These are phyloP conservation scores for human DNA, from an alignment of 2,113 vertebrate species.

Conservation along the genomic window GRCh38 chr17:61904501-61905000, in stretches of 20 bases:
- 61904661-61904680: slow-evolving; percentile 8
- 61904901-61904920: slow-evolving; percentile 24
- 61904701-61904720: slow-evolving; percentile 1
- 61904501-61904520: slow-evolving; percentile 97
- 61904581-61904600: slow-evolving; percentile 86
- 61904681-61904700: not conserved
- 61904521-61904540: slow-evolving; percentile 95
- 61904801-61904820: not conserved
- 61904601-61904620: not conserved
- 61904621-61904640: not conserved
- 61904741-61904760: not conserved
- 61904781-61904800: not conserved
- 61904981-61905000: too few species aligned
- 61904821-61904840: not conserved
- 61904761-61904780: not conserved
- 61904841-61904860: not conserved
- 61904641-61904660: not conserved
- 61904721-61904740: slow-evolving; percentile 7
- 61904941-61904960: not conserved
- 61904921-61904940: slow-evolving; percentile 18
- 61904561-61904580: slow-evolving; percentile 97
- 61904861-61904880: not conserved
- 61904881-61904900: not conserved
- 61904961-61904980: too few species aligned
- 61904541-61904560: slow-evolving; percentile 98